Evolutionary conservation across 2,888 invertebrate species (phyloP), one percentile per base, ranked within the genome.

Genomic region (Melitaea athalia): DNA sequence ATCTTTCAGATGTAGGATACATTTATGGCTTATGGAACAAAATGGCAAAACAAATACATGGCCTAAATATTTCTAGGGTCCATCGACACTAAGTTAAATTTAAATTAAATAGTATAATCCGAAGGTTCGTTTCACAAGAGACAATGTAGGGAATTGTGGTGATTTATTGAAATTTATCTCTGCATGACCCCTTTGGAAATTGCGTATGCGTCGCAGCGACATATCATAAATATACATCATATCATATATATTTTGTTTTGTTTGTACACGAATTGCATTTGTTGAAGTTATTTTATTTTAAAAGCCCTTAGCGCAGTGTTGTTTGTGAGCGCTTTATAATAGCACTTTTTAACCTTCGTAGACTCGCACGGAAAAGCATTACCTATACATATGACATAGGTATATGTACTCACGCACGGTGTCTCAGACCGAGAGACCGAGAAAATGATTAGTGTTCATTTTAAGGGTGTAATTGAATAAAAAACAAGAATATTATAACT

Each of bases 51-150:
- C n/a, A 52, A 55, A 55, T 17, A 59, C 17, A 50, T 52, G 60
- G 24, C 59, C 53, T 61, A 45, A 69, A 63, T 67, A 65, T 66
- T 47, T 66, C 63, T 62, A 59, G 64, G 66, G 69, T 71, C 65
- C 65, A 63, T 63, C 59, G 53, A 64, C 62, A 63, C 62, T 64
- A 43, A 38, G 60, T 49, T 64, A 53, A 71, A 77, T 76, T 73
- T 76, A 75, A 78, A 81, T n/a, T 81, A 80, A 81, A 78, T 79
- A 78, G 76, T 72, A 77, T 67, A 67, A 68, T 60, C 67, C 43
- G 76, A 81, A 83, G 81, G 83, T 72, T 77, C 47, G 62, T 83
- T 83, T 79, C 79, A 78, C 81, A 80, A 81, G 60, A 43, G 43
- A 52, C 66, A 72, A 75, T 76, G 66, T 77, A 78, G 75, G 76